Evolutionary conservation across 2,113 vertebrate species (phyloP).

Genomic region (Hippoglossus stenolepis): DNA sequence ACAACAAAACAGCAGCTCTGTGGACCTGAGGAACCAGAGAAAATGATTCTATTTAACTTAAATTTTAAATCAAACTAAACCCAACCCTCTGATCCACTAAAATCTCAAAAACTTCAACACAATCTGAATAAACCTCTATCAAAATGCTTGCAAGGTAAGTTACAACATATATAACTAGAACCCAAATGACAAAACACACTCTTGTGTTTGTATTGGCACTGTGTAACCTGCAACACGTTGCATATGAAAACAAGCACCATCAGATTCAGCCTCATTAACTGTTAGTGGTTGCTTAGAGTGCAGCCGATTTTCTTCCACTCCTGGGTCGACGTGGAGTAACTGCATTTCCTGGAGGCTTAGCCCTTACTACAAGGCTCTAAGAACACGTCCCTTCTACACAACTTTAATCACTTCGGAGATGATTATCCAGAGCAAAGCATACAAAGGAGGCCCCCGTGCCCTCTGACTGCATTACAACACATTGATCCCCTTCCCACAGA

Average conservation of each 20-base stretch:
- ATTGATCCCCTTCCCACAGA: conserved; percentile 57
- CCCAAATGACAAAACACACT: conserved; percentile 19
- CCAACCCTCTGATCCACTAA: neutral
- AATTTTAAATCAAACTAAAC: conserved; percentile 9
- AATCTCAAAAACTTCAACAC: conserved; percentile 3
- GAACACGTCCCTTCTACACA: conserved; percentile 44
- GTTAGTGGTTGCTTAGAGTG: conserved; percentile 12
- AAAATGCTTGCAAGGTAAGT: neutral
- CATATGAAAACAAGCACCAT: conserved; percentile 7
- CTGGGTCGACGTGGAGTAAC: conserved; percentile 1
- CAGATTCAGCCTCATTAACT: conserved; percentile 6
- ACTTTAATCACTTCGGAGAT: conserved; percentile 71
- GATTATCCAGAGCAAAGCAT: conserved; percentile 78
- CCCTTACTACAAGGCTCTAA: conserved; percentile 27
- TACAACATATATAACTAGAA: neutral
- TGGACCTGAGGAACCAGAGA: conserved; percentile 56
- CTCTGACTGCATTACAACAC: conserved; percentile 55
- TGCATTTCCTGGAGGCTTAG: conserved; percentile 48
- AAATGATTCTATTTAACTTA: neutral
- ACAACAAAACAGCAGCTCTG: conserved; percentile 36
- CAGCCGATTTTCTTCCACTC: neutral
- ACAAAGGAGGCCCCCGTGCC: conserved; percentile 48
- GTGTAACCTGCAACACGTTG: conserved; percentile 9
- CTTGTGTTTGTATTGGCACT: conserved; percentile 37
- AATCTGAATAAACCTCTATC: conserved; percentile 1